Conservation (phyloP, 2,113 vertebrate species). For the Crotalus helleri region DNA sequence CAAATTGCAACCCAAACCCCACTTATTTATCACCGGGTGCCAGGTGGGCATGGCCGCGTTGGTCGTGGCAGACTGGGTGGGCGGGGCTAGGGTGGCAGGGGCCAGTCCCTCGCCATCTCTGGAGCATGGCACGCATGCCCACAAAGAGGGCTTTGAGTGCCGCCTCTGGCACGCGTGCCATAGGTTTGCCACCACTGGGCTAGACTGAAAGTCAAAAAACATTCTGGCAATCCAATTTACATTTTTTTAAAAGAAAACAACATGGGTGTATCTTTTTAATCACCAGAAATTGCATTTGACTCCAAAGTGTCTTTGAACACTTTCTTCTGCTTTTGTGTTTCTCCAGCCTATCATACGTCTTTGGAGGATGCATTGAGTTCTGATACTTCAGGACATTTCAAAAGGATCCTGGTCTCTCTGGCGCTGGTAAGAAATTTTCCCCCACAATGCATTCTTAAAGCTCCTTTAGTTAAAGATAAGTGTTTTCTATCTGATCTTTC, state of each 20-base stretch:
- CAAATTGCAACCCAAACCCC: no score
- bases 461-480: background rate
- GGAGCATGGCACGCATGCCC: no score
- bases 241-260: background rate
- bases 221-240: background rate
- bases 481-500: background rate
- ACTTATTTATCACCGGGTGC: no score
- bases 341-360: conserved; percentile 81
- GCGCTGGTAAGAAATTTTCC: conserved; percentile 76
- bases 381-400: conserved; percentile 91
- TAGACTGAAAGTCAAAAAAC: background rate
- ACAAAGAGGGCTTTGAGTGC: no score
- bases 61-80: no score
- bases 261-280: background rate
- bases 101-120: no score
- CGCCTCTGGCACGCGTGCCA: no score
- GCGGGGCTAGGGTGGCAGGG: no score
- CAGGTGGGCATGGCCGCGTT: no score
- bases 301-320: background rate
- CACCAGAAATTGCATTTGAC: background rate
- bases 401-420: conserved; percentile 87
- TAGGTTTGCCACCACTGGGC: no score
- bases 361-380: conserved; percentile 87
- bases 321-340: background rate
- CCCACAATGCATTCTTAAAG: background rate